Evolutionary conservation across 2,113 vertebrate genomes (phyloP).

Genomic region (Misgurnus mizolepis): DNA sequence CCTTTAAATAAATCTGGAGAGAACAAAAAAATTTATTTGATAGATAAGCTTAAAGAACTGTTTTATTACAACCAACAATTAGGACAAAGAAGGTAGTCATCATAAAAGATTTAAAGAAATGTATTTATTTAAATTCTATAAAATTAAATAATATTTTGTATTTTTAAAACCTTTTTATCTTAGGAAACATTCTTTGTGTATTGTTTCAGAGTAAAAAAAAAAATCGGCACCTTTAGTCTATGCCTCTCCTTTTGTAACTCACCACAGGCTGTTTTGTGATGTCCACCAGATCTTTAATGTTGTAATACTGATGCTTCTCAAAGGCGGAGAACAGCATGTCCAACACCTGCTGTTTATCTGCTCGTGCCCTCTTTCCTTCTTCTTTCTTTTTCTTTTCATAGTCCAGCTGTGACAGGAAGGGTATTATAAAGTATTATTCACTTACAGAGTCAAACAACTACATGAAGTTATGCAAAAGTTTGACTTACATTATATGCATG

Average conservation of each 20-base stretch:
- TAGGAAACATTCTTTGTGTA: too few relatives aligned
- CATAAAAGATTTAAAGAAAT: too few relatives aligned
- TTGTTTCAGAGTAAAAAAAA: too few relatives aligned
- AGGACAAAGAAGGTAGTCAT: too few relatives aligned
- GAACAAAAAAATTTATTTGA: background rate
- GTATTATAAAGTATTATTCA: background rate
- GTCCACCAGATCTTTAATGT: slow-evolving; percentile 96
- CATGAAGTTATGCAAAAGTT: background rate
- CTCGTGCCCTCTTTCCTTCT: slow-evolving; percentile 92
- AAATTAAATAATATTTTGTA: too few relatives aligned
- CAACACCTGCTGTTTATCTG: slow-evolving; percentile 91
- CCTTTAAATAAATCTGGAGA: slow-evolving; percentile 90
- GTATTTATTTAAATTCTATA: too few relatives aligned
- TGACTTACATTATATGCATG: slow-evolving; percentile 89
- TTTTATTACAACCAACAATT: background rate
- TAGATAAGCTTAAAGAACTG: background rate
- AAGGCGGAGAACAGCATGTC: slow-evolving; percentile 98
- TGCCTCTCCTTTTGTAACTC: slow-evolving; percentile 54
- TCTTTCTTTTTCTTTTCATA: slow-evolving; percentile 96
- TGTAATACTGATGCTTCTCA: slow-evolving; percentile 97
- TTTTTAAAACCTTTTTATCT: too few relatives aligned
- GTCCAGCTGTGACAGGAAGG: slow-evolving; percentile 78
- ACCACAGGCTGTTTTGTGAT: slow-evolving; percentile 99
- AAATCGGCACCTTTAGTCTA: too few relatives aligned
- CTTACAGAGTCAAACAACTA: background rate